phyloP scores from a whole-genome alignment of 2,113 vertebrate genomes.

The Gyps fulvus region DNA sequence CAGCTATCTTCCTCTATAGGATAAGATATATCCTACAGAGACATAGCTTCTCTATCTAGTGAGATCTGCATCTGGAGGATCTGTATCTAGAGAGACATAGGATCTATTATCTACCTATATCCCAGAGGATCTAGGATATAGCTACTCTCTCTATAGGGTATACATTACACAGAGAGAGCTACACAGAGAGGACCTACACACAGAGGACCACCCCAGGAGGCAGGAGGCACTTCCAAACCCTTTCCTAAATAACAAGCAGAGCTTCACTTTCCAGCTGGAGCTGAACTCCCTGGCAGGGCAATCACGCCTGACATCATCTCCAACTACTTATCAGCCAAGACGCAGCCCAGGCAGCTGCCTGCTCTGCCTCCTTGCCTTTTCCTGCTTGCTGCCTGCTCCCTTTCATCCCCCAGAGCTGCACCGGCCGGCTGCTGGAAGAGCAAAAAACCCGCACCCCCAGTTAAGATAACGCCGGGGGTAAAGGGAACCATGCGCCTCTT shows the following conservation, averaged over 20 bases:
- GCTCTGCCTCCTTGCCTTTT: neutral
- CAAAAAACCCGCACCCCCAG: neutral
- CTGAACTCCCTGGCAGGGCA: neutral
- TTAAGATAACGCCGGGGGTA: neutral
- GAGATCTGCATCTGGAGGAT: neutral
- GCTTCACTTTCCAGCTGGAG: constrained; percentile 26
- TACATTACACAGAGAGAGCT: neutral
- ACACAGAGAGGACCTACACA: neutral
- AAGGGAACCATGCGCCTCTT: neutral
- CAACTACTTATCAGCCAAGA: constrained; percentile 50
- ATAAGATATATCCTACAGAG: neutral
- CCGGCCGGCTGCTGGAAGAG: neutral
- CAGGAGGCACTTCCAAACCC: neutral
- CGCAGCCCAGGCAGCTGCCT: constrained; percentile 25
- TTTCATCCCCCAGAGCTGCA: neutral
- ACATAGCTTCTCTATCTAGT: neutral
- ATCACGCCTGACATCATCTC: constrained; percentile 17
- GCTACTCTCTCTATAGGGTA: neutral
- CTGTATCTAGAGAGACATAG: neutral
- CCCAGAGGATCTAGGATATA: neutral
- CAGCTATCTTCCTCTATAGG: neutral
- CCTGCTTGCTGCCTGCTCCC: neutral
- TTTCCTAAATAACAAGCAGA: neutral
- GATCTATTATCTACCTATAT: neutral
- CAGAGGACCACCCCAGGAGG: constrained; percentile 24